Conservation (phyloP, 2,888 invertebrate species). For the Melanotus villosus region DNA sequence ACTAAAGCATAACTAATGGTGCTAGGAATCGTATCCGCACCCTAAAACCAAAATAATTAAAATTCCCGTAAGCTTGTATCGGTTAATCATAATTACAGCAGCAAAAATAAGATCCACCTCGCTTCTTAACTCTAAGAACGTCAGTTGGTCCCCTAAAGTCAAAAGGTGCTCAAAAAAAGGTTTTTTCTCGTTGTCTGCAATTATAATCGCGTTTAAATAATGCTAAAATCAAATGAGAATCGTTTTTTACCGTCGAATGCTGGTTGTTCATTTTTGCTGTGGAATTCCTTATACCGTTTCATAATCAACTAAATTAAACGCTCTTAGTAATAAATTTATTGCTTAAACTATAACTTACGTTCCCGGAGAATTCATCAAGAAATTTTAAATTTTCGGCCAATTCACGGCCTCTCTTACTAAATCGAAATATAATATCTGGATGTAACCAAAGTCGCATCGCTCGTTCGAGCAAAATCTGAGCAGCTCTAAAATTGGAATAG, state of each 20-base stretch:
- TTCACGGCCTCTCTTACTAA: conserved; percentile 9
- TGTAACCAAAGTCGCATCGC: conserved; percentile 19
- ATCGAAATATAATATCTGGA: conserved; percentile 27
- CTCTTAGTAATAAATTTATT: too few species aligned
- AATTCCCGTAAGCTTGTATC: not conserved
- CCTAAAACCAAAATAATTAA: conserved; percentile 60
- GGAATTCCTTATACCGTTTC: conserved; percentile 23
- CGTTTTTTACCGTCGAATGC: conserved; percentile 15
- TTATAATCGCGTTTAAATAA: not conserved
- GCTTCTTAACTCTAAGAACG: conserved; percentile 71
- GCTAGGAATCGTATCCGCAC: conserved; percentile 58
- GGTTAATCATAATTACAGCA: conserved; percentile 67
- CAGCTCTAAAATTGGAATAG: conserved; percentile 9
- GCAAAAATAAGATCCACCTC: conserved; percentile 73
- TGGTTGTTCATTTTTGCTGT: conserved; percentile 2
- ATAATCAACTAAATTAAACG: conserved; percentile 17
- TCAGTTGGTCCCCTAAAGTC: conserved; percentile 70
- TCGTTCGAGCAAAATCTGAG: conserved; percentile 24
- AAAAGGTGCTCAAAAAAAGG: conserved; percentile 71
- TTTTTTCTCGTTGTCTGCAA: conserved; percentile 62
- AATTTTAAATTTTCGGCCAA: not conserved
- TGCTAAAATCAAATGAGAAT: not conserved
- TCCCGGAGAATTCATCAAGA: not conserved
- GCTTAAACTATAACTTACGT: conserved; percentile 13
- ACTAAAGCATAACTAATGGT: conserved; percentile 56